Evolutionary conservation across 2,888 invertebrate genomes (phyloP), one percentile per base, ranked within the genome.

Genomic region (Sabatieria punctata): DNA sequence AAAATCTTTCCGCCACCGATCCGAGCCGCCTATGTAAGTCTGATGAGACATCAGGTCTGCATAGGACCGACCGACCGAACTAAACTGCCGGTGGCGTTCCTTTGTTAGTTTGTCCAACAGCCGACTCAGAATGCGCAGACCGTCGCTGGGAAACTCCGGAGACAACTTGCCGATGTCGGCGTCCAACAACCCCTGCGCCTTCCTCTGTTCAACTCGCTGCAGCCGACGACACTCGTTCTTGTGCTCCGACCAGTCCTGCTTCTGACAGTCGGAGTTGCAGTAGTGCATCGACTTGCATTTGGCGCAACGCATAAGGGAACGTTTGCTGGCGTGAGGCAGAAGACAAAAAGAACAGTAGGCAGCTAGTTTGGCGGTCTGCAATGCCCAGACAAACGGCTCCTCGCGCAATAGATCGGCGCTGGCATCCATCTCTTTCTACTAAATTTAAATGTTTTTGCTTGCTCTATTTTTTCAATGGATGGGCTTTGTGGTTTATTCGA

Each of bases 241-340:
- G 18, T 41, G 41, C 8, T 18, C 30, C 15, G 36, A 6, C 44
- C 44, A 44, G 18, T 44, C 44, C 15, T 8, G 4, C 26, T 39
- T 39, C 26, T 44, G 44, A 39, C 44, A 44, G 4, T 19, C 21
- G 23, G 4, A 11, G 27, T 27, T 22, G 39, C 44, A 44, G 24
- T 44, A 44, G 21, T 44, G 39, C 36, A 44, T 13, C 4, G 21
- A 11, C 25, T 40, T 44, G 44, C 44, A 44, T n/a, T 39, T 23
- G 38, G 21, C 44, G 18, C 44, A 44, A 6, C 39, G 21, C 11
- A 25, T 6, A 8, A 41, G 22, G 8, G 30, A 30, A 11, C 15
- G 8, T 11, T 15, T 15, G 15, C 8, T 30, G 8, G 8, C 30
- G 8, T 30, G 30, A 15, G 30, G 8, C 30, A 8, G 8, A 15